Evolutionary conservation across 2,113 vertebrate species (phyloP), one percentile per base, ranked within the genome.

Genomic region (Panthera leo): DNA sequence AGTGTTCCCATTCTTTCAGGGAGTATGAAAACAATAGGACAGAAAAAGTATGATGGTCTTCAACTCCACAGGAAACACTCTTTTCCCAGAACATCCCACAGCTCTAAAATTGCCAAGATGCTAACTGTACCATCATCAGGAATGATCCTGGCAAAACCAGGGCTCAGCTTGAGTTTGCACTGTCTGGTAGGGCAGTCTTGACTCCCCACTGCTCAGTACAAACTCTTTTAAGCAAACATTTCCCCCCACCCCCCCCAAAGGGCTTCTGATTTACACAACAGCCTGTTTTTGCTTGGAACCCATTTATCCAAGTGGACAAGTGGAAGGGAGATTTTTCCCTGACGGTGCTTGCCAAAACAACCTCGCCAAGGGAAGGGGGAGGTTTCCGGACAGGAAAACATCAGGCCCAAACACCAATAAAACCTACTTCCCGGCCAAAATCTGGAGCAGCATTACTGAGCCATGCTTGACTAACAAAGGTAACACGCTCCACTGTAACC

Each of bases 401-500:
- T 90, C 39, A 97, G 85, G 71, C 85, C 82, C 83, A 95, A 97
- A 97, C 93, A 96, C 98, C 96, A 97, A 95, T 98, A 98, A 98
- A 98, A 98, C 88, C 90, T 42, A 95, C 91, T 98, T 98, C 94
- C 97, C 27, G 3, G 93, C 85, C 21, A 14, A 97, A 95, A 97
- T 84, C 94, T 94, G 93, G 90, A 96, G 73, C 85, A 85, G 95
- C 82, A 73, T 93, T 79, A 90, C 91, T 61, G 83, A 86, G 95
- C 95, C 95, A 98, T 95, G 97, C 96, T 94, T 98, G 94, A 98
- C 94, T 97, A 96, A 97, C 97, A 98, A 97, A 95, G 94, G 97
- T 96, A 93, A 97, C 97, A 98, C 3, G 71, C 96, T 98, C 91
- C 42, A 27, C 96, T 96, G 82, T 98, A 97, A 89, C 89, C 94